A percentile compares a stretch with the other conserved stretches of the same genome.
phyloP scores from a whole-genome alignment of 2,888 invertebrate genomes.

The Epicampocera succincta region DNA sequence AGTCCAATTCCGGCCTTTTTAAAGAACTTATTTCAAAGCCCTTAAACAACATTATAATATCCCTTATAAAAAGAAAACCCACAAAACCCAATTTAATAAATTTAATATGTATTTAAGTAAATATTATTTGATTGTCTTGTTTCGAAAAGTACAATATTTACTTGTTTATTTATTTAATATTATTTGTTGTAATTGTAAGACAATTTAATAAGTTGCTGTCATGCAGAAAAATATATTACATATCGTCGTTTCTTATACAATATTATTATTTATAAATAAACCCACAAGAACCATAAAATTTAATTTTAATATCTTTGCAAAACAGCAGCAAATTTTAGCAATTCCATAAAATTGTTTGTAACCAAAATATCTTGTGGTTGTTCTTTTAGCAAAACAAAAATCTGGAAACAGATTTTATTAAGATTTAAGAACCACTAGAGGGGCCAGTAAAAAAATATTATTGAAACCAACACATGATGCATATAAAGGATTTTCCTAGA shows the following conservation, averaged over 20 bases:
- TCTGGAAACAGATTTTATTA: not conserved
- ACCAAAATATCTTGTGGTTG: conserved; percentile 30
- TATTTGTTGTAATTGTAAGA: not conserved
- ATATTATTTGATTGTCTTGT: not conserved
- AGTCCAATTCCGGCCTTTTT: no score
- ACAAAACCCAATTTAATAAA: not conserved
- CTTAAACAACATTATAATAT: no score
- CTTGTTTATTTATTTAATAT: conserved; percentile 1
- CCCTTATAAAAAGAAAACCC: not conserved
- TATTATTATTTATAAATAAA: not conserved
- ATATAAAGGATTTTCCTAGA: not conserved
- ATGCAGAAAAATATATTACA: conserved; percentile 4
- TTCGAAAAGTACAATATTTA: not conserved
- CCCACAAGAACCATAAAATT: conserved; percentile 40
- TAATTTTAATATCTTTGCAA: conserved; percentile 35
- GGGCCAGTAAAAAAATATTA: not conserved
- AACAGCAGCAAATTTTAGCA: conserved; percentile 22
- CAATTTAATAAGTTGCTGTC: conserved; percentile 23
- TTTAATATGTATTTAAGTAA: conserved; percentile 24
- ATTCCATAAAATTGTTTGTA: conserved; percentile 48
- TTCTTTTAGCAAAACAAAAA: conserved; percentile 5
- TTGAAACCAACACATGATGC: not conserved
- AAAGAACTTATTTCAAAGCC: no score
- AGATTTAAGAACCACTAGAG: not conserved
- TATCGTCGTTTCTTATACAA: not conserved